These are phyloP conservation scores for Crotophaga sulcirostris DNA, from an alignment of 2,113 vertebrate genomes.

Conservation along the genomic window DNA sequence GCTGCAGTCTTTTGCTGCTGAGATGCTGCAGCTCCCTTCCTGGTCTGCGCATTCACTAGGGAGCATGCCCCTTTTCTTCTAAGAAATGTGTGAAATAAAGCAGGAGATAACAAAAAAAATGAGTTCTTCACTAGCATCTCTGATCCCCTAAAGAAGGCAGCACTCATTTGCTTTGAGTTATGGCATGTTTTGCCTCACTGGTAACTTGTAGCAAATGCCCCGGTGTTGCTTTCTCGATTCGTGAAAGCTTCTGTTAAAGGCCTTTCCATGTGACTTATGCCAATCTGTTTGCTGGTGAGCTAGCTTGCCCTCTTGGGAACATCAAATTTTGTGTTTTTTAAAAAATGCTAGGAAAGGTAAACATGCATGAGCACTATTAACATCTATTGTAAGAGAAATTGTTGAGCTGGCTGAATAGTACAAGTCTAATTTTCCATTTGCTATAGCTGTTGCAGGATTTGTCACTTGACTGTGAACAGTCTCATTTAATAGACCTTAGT, in stretches of 20 bases:
- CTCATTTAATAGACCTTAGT: background rate
- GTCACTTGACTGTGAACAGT: background rate
- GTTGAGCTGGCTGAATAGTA: background rate
- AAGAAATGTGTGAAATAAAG: background rate
- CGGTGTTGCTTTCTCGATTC: background rate
- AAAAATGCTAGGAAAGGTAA: background rate
- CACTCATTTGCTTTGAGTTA: background rate
- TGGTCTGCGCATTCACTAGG: background rate
- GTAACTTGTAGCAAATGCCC: background rate
- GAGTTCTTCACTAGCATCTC: background rate
- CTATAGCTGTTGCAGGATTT: background rate
- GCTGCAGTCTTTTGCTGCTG: background rate
- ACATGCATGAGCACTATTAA: background rate
- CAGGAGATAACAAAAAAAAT: background rate
- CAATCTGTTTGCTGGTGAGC: background rate
- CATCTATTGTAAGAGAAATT: background rate
- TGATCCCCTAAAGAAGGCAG: background rate
- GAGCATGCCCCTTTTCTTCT: background rate
- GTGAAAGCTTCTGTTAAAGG: background rate
- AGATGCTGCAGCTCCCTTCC: background rate
- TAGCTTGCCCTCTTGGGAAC: background rate
- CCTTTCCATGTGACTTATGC: background rate
- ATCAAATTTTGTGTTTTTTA: background rate
- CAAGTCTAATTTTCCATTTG: background rate
- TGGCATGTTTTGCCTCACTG: fast-evolving